Evolutionary conservation across 1,140 invertebrate genomes (phyloP), one percentile per base, ranked within the genome.

Genomic region (silkworm (Bombyx mori)): DNA sequence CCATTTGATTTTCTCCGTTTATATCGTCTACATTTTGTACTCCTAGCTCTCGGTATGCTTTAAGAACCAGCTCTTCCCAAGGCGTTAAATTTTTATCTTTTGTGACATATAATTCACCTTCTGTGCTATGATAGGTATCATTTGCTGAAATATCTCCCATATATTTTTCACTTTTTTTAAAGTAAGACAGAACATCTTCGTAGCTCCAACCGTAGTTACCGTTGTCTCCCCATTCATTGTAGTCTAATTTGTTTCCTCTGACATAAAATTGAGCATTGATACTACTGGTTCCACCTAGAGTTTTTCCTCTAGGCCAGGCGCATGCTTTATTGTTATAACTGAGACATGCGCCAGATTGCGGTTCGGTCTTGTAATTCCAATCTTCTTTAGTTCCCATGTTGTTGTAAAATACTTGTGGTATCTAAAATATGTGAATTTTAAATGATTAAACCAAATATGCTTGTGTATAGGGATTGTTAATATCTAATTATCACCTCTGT

Each of bases 51-150:
- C 75, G 77, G 8, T 91, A 92, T 0, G 92, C 94, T 75, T 94
- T 90, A 0, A 95, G 71, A 60, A 95, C 86, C 5, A 95, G 2
- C 91, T 92, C 12, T 93, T 89, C 2, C 91, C 91, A 42, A 93
- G 65, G 0, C 92, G 94, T 0, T 90, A 91, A 10, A 88, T 84
- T 90, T 92, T 92, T 0, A 91, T 89, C 0, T 90, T 83, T 70
- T 92, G 94, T 92, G 0, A 96, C 93, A 0, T 93, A 94, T 5
- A 95, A 71, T 66, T 94, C 94, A 0, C 95, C 95, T 1, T 91
- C 93, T 0, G 88, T 91, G 3, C 87, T 79, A 68, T 96, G 12
- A 47, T 47, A 18, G 8, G 26, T 10, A 54, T 35, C 60, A 18
- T 77, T 60, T 12, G 65, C 59, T 2, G 61, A 62, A 8, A 66